Evolutionary conservation across 2,888 invertebrate species (phyloP).

Genomic region (Eristalinus aeneus): DNA sequence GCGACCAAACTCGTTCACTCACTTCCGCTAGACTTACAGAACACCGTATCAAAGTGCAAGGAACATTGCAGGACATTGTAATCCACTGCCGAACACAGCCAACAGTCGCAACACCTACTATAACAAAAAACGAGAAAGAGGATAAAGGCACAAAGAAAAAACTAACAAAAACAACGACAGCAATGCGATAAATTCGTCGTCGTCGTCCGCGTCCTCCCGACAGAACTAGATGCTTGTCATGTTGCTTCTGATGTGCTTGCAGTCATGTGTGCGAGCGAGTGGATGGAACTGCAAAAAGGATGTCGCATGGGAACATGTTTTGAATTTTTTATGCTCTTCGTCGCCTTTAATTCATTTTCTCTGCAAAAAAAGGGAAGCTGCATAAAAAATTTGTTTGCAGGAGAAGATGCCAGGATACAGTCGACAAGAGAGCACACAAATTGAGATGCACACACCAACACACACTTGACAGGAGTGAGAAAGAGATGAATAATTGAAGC

Average conservation of each 20-base stretch:
- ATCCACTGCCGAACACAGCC: conserved; percentile 25
- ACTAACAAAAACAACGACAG: background rate
- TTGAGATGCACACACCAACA: conserved; percentile 6
- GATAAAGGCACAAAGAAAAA: background rate
- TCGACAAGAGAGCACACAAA: conserved; percentile 15
- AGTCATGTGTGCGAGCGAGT: conserved; percentile 15
- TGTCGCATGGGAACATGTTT: conserved; percentile 45
- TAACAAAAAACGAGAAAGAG: background rate
- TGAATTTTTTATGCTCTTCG: conserved; percentile 45
- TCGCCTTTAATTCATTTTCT: conserved; percentile 38
- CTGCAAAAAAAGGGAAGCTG: background rate
- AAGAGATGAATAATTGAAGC: conserved; percentile 19
- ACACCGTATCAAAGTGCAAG: conserved; percentile 22
- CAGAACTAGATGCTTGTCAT: conserved; percentile 55
- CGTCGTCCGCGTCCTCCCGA: conserved; percentile 1
- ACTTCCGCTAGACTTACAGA: conserved; percentile 7
- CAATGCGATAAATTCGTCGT: conserved; percentile 39
- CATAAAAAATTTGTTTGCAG: background rate
- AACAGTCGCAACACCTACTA: conserved; percentile 8
- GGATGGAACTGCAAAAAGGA: conserved; percentile 21
- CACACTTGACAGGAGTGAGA: background rate
- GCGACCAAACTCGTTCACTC: background rate
- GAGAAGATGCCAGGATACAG: conserved; percentile 16
- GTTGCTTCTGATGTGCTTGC: conserved; percentile 40
- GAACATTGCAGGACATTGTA: conserved; percentile 39